Percentiles rank a stretch among this genome's conserved stretches.
phyloP scores from a whole-genome alignment of 2,113 vertebrate genomes.

The Ginglymostoma cirratum region DNA sequence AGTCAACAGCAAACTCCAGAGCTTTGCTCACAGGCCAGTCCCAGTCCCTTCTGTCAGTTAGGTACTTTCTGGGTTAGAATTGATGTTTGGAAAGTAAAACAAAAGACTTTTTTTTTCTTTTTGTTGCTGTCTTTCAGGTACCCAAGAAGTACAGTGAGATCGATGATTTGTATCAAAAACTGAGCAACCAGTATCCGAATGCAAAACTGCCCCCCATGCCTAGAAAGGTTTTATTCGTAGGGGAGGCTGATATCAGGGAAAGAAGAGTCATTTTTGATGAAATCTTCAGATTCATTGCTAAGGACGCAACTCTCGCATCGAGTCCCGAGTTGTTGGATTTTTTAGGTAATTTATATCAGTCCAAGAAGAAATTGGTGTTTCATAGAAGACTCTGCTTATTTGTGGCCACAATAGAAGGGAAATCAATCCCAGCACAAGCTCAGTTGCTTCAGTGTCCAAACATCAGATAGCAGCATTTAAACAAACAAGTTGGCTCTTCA shows the following conservation, averaged over 20 bases:
- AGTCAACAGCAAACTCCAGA: not conserved
- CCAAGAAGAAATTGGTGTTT: not conserved
- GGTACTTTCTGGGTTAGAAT: not conserved
- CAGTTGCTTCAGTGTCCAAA: not conserved
- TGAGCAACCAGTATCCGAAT: slow-evolving; percentile 52
- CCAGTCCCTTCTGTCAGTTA: not conserved
- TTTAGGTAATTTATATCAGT: slow-evolving; percentile 57
- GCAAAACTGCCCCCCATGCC: slow-evolving; percentile 63
- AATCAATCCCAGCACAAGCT: not conserved
- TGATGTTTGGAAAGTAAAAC: not conserved
- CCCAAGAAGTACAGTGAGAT: slow-evolving; percentile 79
- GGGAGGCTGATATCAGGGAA: slow-evolving; percentile 71
- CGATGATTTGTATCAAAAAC: slow-evolving; percentile 65
- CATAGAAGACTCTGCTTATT: not conserved
- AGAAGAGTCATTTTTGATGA: slow-evolving; percentile 62
- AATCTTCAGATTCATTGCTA: slow-evolving; percentile 64
- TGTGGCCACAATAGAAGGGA: not conserved
- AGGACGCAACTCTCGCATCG: slow-evolving; percentile 55
- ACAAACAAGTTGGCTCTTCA: too few species aligned
- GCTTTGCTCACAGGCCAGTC: not conserved
- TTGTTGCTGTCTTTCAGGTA: slow-evolving; percentile 53
- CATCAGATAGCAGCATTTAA: not conserved
- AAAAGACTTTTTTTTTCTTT: not conserved
- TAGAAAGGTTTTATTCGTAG: slow-evolving; percentile 70
- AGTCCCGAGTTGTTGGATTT: slow-evolving; percentile 71